Conservation (phyloP, 1,140 invertebrate genomes). For the Aphidius gifuensis region DNA sequence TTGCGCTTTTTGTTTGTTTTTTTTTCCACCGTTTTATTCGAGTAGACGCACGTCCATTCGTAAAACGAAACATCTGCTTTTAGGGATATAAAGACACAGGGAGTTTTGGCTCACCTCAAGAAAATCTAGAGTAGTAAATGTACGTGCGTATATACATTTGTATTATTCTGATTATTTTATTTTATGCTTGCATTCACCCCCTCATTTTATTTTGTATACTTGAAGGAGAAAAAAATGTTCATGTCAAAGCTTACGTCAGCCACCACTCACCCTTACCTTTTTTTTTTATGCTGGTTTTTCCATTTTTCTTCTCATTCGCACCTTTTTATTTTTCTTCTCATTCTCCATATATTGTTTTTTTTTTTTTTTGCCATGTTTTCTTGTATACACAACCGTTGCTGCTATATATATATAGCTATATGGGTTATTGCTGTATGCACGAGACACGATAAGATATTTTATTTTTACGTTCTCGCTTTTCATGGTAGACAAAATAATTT, state of each 20-base stretch:
- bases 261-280: conserved; percentile 7
- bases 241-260: conserved; percentile 22
- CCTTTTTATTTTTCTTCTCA: no score
- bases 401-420: no score
- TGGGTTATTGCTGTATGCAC: no score
- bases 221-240: conserved; percentile 17
- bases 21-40: conserved; percentile 11
- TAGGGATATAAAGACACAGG: background rate
- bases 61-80: conserved; percentile 28
- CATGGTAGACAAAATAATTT: conserved; percentile 22
- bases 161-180: conserved; percentile 12
- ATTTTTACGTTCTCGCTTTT: conserved; percentile 12
- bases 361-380: conserved; percentile 1
- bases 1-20: background rate
- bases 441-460: conserved; percentile 23
- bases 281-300: conserved; percentile 10
- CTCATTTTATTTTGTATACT: conserved; percentile 18
- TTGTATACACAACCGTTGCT: background rate
- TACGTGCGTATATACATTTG: conserved; percentile 11
- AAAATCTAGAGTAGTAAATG: conserved; percentile 19
- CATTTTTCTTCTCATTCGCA: background rate
- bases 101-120: background rate
- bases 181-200: background rate
- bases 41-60: conserved; percentile 25
- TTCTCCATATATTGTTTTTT: no score